Evolutionary conservation across 2,797 vertebrate genomes (phyloP).

Genomic region (Sebastes minor): DNA sequence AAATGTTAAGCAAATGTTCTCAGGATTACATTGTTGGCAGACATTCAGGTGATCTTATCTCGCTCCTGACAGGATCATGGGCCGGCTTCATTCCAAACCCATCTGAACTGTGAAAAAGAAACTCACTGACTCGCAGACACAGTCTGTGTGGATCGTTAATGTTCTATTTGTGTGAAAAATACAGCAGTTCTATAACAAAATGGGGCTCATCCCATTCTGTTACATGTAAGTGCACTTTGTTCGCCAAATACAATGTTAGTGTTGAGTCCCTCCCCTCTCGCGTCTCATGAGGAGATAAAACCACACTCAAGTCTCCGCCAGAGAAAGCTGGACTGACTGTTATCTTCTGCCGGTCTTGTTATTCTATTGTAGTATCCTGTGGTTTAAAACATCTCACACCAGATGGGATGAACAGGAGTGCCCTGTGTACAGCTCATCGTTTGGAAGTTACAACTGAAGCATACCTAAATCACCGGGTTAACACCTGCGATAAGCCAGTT

Average conservation of each 20-base stretch:
- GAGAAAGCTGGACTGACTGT: not conserved
- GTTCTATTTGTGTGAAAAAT: not conserved
- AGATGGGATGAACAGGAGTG: not conserved
- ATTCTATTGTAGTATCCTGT: slow-evolving; percentile 11
- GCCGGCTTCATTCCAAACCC: not conserved
- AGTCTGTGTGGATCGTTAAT: not conserved
- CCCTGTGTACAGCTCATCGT: not conserved
- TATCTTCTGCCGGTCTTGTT: not conserved
- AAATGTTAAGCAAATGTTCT: not conserved
- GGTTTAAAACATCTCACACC: not conserved
- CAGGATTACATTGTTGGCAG: not conserved
- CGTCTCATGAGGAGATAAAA: not conserved
- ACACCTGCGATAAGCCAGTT: not conserved
- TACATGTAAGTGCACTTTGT: not conserved
- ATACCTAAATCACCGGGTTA: not conserved
- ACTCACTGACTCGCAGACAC: not conserved
- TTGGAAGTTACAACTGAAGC: not conserved
- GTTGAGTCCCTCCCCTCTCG: not conserved
- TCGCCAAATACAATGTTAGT: not conserved
- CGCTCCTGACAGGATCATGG: not conserved
- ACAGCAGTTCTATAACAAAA: not conserved
- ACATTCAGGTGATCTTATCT: not conserved
- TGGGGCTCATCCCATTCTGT: not conserved
- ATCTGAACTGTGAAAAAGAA: not conserved
- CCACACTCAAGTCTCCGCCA: not conserved